Evolutionary conservation across 2,888 invertebrate genomes (phyloP).

Genomic region (Cosmorhoe ocellata): DNA sequence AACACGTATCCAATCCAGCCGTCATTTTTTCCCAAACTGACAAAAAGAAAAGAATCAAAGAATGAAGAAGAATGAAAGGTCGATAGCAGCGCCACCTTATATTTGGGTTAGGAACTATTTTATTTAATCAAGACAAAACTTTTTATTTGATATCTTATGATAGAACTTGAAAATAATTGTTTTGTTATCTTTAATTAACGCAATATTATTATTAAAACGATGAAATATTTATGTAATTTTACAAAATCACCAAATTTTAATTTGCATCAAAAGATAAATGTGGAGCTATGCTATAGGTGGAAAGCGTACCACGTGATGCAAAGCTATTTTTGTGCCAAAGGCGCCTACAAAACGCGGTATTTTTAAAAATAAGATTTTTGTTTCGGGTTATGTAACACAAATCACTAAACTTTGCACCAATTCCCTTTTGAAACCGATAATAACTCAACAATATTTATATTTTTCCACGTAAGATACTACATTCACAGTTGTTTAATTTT

Average conservation of each 20-base stretch:
- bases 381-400: conserved; percentile 78
- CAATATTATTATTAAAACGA: not conserved
- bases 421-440: conserved; percentile 49
- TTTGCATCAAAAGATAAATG: conserved; percentile 66
- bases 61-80: conserved; percentile 35
- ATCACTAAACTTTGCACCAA: conserved; percentile 64
- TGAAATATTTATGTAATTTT: not conserved
- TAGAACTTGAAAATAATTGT: conserved; percentile 12
- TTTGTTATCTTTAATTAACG: not conserved
- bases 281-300: conserved; percentile 79
- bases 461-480: conserved; percentile 58
- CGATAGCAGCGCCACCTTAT: conserved; percentile 66
- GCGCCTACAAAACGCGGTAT: conserved; percentile 82
- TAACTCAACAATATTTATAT: conserved; percentile 47
- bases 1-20: conserved; percentile 81
- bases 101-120: conserved; percentile 40
- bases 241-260: conserved; percentile 34
- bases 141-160: conserved; percentile 18
- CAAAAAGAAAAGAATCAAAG: conserved; percentile 44
- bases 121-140: conserved; percentile 44
- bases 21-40: conserved; percentile 82
- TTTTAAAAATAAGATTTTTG: conserved; percentile 76
- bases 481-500: conserved; percentile 63
- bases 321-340: conserved; percentile 76
- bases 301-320: conserved; percentile 75